phyloP scores from a whole-genome alignment of 2,888 invertebrate genomes.

The Trichacis sp. region DNA sequence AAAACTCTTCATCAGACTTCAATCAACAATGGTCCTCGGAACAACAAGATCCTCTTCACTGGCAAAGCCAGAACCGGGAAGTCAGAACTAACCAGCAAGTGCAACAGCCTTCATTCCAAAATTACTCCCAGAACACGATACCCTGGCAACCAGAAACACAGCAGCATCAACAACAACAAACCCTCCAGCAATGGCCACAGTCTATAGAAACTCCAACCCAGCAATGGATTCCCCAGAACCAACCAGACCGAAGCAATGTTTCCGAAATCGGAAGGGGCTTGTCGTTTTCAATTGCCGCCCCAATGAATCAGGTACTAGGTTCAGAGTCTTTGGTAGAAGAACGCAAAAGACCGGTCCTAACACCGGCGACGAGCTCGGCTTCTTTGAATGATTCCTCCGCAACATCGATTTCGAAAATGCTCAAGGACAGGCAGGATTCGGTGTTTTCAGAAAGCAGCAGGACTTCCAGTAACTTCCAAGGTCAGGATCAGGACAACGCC shows the following conservation, averaged over 20 bases:
- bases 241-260: constrained; percentile 41
- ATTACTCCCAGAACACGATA: constrained; percentile 27
- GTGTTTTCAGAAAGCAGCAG: constrained; percentile 22
- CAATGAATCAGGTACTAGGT: constrained; percentile 46
- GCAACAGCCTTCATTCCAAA: constrained; percentile 27
- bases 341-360: constrained; percentile 48
- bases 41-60: constrained; percentile 43
- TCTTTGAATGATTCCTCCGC: constrained; percentile 50
- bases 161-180: too few relatives aligned
- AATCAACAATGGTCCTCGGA: constrained; percentile 45
- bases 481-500: constrained; percentile 38
- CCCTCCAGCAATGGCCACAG: constrained; percentile 32
- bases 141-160: constrained; percentile 17
- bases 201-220: constrained; percentile 33
- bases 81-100: constrained; percentile 32
- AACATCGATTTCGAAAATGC: constrained; percentile 26
- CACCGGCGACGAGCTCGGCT: constrained; percentile 47
- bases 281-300: constrained; percentile 48
- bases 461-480: constrained; percentile 22
- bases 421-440: constrained; percentile 28
- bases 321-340: constrained; percentile 51
- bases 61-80: constrained; percentile 52
- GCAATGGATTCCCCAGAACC: constrained; percentile 33
- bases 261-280: constrained; percentile 39
- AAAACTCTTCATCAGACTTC: constrained; percentile 41